Evolutionary conservation across 2,113 vertebrate genomes (phyloP).

Genomic region (Suncus etruscus): DNA sequence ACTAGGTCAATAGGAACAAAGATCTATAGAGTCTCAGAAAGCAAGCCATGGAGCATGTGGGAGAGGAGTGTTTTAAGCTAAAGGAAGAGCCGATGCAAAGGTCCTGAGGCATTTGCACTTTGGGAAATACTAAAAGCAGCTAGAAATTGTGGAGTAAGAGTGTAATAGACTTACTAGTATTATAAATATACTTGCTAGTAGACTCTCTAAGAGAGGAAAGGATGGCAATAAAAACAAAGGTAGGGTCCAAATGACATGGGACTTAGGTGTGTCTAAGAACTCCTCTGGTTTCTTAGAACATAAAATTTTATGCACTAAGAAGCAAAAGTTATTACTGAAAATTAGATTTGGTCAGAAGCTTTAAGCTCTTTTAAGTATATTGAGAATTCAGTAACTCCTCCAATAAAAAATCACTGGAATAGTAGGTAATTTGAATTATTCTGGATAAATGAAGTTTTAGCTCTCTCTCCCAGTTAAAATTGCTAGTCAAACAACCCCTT

Average conservation of each 20-base stretch:
- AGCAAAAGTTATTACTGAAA: neutral
- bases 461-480: neutral
- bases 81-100: neutral
- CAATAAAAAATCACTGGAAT: neutral
- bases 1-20: neutral
- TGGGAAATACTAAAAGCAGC: neutral
- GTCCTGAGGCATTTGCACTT: neutral
- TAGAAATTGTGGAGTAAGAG: neutral
- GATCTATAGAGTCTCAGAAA: neutral
- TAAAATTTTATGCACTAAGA: neutral
- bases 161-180: neutral
- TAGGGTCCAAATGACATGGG: neutral
- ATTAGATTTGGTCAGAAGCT: constrained; percentile 2
- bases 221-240: no score
- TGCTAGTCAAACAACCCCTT: neutral
- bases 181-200: neutral
- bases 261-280: neutral
- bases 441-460: neutral
- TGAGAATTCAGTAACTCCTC: neutral
- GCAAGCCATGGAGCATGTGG: neutral
- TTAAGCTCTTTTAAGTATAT: neutral
- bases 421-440: neutral
- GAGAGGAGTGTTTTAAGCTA: neutral
- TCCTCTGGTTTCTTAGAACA: neutral
- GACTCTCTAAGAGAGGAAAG: neutral